A percentile compares a stretch with the other conserved stretches of the same genome.
These are phyloP conservation scores for Potamarius usumacintae DNA, from an alignment of 2,113 vertebrate genomes.

Conservation along the genomic window DNA sequence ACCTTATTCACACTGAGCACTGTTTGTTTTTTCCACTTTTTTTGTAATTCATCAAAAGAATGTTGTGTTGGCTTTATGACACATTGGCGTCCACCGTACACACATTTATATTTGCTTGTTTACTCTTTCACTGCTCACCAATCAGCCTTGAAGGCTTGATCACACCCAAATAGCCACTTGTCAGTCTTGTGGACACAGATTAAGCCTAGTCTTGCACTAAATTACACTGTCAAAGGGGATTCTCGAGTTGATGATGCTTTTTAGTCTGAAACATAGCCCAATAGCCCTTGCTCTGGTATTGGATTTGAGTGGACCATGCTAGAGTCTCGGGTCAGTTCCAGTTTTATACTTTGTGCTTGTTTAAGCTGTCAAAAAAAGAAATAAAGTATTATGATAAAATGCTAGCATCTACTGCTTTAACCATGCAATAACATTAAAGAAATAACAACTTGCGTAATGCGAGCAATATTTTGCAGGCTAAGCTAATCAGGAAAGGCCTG, in stretches of 20 bases:
- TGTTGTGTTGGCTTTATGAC: not conserved
- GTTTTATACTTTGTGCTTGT: not conserved
- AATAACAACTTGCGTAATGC: not conserved
- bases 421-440: not conserved
- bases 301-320: not conserved
- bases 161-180: slow-evolving; percentile 46
- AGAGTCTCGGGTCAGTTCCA: not conserved
- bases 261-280: slow-evolving; percentile 30
- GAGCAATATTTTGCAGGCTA: not conserved
- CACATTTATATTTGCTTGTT: slow-evolving; percentile 40
- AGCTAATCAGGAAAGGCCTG: not conserved
- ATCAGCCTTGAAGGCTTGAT: slow-evolving; percentile 42
- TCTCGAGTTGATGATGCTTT: slow-evolving; percentile 36
- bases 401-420: not conserved
- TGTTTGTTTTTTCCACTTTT: not conserved
- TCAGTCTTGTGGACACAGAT: slow-evolving; percentile 44
- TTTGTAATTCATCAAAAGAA: not conserved
- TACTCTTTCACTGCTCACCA: slow-evolving; percentile 34
- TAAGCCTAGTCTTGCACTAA: slow-evolving; percentile 33
- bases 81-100: not conserved
- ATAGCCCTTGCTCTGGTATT: slow-evolving; percentile 3
- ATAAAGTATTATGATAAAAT: not conserved
- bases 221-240: slow-evolving; percentile 43
- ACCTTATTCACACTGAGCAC: not conserved
- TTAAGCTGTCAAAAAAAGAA: not conserved